phyloP scores from a whole-genome alignment of 2,797 vertebrate genomes.

The Hydrocynus forskahlii region DNA sequence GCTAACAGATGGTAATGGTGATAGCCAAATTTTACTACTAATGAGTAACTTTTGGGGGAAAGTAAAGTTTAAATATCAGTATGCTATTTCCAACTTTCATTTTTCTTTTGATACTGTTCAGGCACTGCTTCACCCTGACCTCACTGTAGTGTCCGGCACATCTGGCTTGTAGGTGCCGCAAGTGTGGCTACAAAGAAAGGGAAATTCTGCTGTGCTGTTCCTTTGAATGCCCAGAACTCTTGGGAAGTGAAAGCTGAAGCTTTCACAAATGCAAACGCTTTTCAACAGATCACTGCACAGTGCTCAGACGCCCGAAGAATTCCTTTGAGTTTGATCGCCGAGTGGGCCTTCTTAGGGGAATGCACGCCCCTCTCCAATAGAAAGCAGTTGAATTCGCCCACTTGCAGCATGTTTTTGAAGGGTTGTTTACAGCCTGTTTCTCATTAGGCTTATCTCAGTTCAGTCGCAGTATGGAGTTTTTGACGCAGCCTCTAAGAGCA shows the following conservation, averaged over 20 bases:
- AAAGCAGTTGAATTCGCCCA: not conserved
- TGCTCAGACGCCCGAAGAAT: slow-evolving; percentile 17
- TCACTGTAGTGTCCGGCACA: not conserved
- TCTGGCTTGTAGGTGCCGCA: slow-evolving; percentile 7
- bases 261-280: slow-evolving; percentile 40
- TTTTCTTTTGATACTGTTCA: not conserved
- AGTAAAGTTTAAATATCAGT: no score
- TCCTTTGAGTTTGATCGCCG: slow-evolving; percentile 19
- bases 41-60: no score
- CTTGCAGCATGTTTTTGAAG: not conserved
- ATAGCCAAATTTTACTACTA: no score
- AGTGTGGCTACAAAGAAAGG: slow-evolving; percentile 40
- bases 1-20: no score
- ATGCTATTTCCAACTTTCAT: no score
- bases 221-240: slow-evolving; percentile 48
- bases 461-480: not conserved
- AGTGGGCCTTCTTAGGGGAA: slow-evolving; percentile 8
- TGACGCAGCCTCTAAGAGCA: not conserved
- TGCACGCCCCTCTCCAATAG: slow-evolving; percentile 3
- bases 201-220: slow-evolving; percentile 48
- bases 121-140: not conserved
- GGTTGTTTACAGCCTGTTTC: slow-evolving; percentile 19
- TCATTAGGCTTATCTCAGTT: not conserved
- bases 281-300: slow-evolving; percentile 8
- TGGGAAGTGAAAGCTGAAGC: slow-evolving; percentile 42